A percentile compares a stretch with the other conserved stretches of the same genome.
Evolutionary conservation across 1,140 invertebrate genomes (phyloP).

Genomic region (Megathymus violae): DNA sequence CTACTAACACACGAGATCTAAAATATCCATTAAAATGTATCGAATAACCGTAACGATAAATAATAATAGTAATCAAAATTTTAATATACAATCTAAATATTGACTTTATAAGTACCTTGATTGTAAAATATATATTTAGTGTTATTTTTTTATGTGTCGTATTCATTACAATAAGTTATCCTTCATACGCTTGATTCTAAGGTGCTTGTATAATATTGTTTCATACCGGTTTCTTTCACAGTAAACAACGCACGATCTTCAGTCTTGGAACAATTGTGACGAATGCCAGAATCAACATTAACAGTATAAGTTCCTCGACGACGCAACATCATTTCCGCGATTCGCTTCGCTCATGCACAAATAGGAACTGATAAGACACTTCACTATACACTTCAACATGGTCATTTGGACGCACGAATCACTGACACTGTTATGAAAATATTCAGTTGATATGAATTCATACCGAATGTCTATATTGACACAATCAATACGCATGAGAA

Average conservation of each 20-base stretch:
- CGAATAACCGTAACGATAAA: too few species aligned
- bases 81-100: too few species aligned
- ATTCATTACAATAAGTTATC: too few species aligned
- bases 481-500: conserved; percentile 6
- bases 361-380: conserved; percentile 41
- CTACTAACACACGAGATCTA: too few species aligned
- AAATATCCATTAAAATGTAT: too few species aligned
- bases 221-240: conserved; percentile 59
- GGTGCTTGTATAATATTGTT: too few species aligned
- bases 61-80: too few species aligned
- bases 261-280: conserved; percentile 48
- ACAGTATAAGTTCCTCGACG: conserved; percentile 74
- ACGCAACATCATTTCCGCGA: conserved; percentile 59
- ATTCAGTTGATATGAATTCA: conserved; percentile 1
- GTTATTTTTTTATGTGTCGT: too few species aligned
- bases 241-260: conserved; percentile 46
- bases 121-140: too few species aligned
- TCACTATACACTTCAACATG: conserved; percentile 45
- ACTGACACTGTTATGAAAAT: background rate
- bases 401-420: conserved; percentile 17
- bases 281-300: conserved; percentile 59
- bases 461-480: background rate
- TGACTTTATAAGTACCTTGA: too few species aligned
- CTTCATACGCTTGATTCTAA: too few species aligned
- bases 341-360: conserved; percentile 39